A percentile compares a stretch with the other conserved stretches of the same genome.
Evolutionary conservation across 2,797 vertebrate genomes (phyloP).

Genomic region (Rhinatrema bivittatum): DNA sequence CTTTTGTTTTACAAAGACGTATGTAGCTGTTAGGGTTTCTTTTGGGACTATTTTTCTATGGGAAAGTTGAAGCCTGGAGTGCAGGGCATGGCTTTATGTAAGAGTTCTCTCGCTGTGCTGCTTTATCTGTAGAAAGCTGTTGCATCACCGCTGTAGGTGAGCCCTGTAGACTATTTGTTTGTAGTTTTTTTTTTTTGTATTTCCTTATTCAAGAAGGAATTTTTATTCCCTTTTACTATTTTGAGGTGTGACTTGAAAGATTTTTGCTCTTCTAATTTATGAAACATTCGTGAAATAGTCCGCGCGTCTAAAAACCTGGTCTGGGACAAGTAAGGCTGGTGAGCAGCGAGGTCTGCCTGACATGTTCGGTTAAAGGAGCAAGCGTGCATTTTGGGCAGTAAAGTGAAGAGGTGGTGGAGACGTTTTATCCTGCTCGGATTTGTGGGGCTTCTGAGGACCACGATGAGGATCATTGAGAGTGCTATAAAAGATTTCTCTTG

Average conservation of each 20-base stretch:
- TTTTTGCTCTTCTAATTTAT: conserved; percentile 8
- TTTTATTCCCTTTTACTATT: too few relatives aligned
- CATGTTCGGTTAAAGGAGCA: too few relatives aligned
- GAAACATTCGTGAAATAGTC: too few relatives aligned
- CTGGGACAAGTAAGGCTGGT: too few relatives aligned
- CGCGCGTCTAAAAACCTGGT: too few relatives aligned
- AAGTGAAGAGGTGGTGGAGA: too few relatives aligned
- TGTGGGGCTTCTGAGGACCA: conserved; percentile 33
- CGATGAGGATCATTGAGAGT: conserved; percentile 61
- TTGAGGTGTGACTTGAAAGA: conserved; percentile 2
- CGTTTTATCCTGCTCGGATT: too few relatives aligned
- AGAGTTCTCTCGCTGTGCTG: background rate
- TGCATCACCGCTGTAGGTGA: background rate
- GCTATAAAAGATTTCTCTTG: conserved; percentile 25
- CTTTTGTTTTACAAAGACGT: too few relatives aligned
- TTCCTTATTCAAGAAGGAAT: too few relatives aligned
- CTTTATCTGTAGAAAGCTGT: background rate
- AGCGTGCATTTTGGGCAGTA: too few relatives aligned
- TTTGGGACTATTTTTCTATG: background rate
- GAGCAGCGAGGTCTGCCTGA: too few relatives aligned
- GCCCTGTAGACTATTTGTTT: too few relatives aligned
- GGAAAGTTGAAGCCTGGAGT: background rate
- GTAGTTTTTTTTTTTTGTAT: background rate
- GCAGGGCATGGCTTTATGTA: background rate
- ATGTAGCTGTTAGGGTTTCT: background rate